Conservation (phyloP, 2,888 invertebrate genomes). For the Ceramica pisi region DNA sequence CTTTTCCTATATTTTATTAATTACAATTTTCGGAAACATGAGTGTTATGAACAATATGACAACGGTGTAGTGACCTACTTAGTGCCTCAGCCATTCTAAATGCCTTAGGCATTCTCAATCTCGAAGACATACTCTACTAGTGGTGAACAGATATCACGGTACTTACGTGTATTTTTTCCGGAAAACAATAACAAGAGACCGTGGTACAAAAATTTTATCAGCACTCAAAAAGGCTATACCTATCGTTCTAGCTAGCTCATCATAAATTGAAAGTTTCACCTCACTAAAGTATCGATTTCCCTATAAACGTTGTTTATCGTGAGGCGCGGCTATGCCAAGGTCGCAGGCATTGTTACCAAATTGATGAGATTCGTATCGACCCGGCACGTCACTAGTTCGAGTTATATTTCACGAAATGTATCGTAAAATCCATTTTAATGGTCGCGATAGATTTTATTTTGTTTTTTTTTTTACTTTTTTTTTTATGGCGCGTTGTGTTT, state of each 20-base stretch:
- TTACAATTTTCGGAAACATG: too few species aligned
- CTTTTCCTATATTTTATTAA: too few species aligned
- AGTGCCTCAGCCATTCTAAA: too few species aligned
- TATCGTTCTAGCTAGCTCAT: conserved; percentile 4
- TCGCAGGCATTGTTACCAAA: conserved; percentile 55
- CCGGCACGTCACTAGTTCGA: conserved; percentile 44
- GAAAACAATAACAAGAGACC: background rate
- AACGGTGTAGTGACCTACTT: too few species aligned
- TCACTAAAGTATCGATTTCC: conserved; percentile 51
- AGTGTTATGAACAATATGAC: too few species aligned
- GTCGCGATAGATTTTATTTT: conserved; percentile 26
- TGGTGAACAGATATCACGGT: too few species aligned
- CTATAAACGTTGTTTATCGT: conserved; percentile 49
- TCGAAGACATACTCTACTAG: too few species aligned
- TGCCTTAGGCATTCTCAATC: too few species aligned
- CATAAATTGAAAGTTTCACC: conserved; percentile 34
- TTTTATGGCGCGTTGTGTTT: conserved; percentile 42
- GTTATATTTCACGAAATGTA: conserved; percentile 52
- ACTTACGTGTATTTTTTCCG: too few species aligned
- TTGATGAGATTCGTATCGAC: conserved; percentile 62
- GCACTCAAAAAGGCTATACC: background rate
- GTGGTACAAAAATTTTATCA: background rate
- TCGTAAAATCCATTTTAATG: conserved; percentile 58
- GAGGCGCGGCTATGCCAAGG: conserved; percentile 65
- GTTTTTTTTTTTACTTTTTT: conserved; percentile 30